Conservation (phyloP, 2,888 invertebrate genomes). For the Acleris laterana region DNA sequence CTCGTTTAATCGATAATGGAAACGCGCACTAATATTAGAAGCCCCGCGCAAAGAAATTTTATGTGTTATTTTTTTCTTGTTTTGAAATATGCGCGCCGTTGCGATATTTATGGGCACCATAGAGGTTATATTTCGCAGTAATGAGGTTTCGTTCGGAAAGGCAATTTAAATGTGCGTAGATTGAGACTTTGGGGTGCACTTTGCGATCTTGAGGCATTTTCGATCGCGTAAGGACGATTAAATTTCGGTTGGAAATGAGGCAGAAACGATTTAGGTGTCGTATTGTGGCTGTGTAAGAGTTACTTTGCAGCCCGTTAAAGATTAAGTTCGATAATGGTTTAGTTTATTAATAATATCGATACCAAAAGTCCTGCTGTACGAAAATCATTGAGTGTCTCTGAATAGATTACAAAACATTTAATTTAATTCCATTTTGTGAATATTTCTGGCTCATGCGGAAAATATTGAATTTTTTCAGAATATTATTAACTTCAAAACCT, state of each 20-base stretch:
- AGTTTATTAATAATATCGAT: too few species aligned
- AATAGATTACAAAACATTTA: too few species aligned
- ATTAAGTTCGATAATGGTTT: not conserved
- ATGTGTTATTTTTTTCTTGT: slow-evolving; percentile 82
- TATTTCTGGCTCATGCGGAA: too few species aligned
- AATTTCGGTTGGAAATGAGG: slow-evolving; percentile 4
- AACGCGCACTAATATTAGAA: slow-evolving; percentile 70
- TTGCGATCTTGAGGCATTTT: slow-evolving; percentile 34
- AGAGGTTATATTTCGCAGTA: slow-evolving; percentile 69
- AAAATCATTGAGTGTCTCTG: too few species aligned
- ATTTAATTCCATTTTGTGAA: too few species aligned
- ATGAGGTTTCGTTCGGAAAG: slow-evolving; percentile 83
- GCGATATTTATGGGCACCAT: slow-evolving; percentile 82
- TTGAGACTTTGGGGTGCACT: slow-evolving; percentile 76
- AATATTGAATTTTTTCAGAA: too few species aligned
- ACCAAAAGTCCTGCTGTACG: too few species aligned
- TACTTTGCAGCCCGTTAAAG: not conserved
- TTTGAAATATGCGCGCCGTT: slow-evolving; percentile 84
- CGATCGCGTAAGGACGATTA: not conserved
- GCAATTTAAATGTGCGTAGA: slow-evolving; percentile 83
- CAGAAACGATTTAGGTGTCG: slow-evolving; percentile 2
- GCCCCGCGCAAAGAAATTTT: slow-evolving; percentile 80
- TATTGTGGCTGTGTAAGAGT: not conserved
- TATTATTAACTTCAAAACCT: not conserved
- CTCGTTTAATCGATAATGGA: slow-evolving; percentile 51